These are phyloP conservation scores for Lucinisca nassula DNA, from an alignment of 2,888 invertebrate species.

Conservation along the genomic window DNA sequence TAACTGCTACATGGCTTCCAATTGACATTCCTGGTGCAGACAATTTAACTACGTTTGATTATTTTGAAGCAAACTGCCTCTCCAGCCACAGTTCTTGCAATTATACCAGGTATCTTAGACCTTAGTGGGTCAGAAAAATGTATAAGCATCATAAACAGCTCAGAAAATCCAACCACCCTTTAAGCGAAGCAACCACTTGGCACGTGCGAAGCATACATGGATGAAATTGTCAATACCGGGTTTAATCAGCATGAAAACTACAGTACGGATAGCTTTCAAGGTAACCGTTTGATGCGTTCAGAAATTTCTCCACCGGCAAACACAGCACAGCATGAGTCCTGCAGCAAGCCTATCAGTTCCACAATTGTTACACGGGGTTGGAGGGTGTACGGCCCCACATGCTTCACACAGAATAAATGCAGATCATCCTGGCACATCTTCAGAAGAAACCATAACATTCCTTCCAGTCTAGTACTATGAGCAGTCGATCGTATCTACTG, in stretches of 20 bases:
- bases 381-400: no score
- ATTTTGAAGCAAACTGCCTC: background rate
- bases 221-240: background rate
- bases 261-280: background rate
- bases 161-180: background rate
- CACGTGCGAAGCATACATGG: background rate
- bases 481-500: no score
- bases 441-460: no score
- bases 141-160: background rate
- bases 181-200: no score
- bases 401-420: no score
- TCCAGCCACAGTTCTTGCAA: background rate
- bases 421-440: no score
- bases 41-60: background rate
- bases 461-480: no score
- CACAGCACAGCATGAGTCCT: no score
- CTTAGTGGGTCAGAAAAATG: background rate
- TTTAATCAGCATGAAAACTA: background rate
- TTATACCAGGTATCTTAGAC: conserved; percentile 9
- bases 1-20: background rate
- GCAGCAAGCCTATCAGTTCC: no score
- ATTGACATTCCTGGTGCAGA: background rate
- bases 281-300: no score
- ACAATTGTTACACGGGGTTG: no score
- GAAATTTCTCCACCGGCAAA: no score